phyloP scores from a whole-genome alignment of 2,113 vertebrate species.

The Rhegmatorhina hoffmannsi region DNA sequence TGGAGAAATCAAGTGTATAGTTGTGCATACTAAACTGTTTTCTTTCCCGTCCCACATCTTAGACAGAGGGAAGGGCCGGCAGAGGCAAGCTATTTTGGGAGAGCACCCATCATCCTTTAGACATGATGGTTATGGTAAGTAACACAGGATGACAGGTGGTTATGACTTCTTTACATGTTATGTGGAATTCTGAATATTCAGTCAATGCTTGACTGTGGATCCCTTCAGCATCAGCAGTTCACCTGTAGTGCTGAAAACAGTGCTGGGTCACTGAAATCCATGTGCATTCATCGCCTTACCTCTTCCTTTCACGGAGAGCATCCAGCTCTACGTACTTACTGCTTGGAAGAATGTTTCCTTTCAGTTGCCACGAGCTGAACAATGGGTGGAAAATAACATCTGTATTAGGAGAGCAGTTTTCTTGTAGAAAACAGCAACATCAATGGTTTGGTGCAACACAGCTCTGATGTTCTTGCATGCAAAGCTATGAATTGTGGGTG shows the following conservation, averaged over 20 bases:
- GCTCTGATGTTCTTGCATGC: neutral
- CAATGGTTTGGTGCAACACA: neutral
- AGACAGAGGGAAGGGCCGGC: constrained; percentile 93
- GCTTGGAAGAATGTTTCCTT: neutral
- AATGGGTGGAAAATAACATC: neutral
- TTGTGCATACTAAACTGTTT: constrained; percentile 69
- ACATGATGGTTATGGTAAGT: constrained; percentile 93
- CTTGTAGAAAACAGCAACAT: neutral
- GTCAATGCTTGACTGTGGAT: neutral
- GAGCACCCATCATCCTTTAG: constrained; percentile 93
- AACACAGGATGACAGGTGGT: neutral
- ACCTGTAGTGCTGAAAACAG: neutral
- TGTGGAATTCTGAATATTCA: neutral
- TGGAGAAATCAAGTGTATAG: neutral
- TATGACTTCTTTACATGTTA: neutral
- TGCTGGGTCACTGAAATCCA: neutral
- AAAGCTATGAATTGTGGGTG: neutral
- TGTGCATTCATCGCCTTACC: neutral
- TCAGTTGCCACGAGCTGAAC: neutral
- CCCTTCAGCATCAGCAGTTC: neutral
- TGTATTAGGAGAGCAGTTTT: neutral
- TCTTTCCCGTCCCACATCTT: constrained; percentile 76
- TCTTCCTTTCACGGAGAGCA: neutral
- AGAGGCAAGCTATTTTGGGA: constrained; percentile 95
- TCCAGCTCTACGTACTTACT: neutral